Percentiles rank a stretch among this genome's conserved stretches.
Evolutionary conservation across 2,797 vertebrate genomes (phyloP).

Genomic region (Liasis olivaceus): DNA sequence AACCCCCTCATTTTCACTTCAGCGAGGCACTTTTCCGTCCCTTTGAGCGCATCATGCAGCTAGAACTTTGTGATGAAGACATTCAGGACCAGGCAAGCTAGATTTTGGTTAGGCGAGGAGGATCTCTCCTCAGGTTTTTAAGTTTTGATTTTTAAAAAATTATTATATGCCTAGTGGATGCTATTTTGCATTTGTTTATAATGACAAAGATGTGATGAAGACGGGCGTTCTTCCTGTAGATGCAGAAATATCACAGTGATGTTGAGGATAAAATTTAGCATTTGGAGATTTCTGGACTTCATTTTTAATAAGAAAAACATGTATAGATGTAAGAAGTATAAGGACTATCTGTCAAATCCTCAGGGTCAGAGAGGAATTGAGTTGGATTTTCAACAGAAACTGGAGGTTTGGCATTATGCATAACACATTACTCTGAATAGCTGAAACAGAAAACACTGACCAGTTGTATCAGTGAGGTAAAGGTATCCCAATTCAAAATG

Average conservation of each 20-base stretch:
- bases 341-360: too few relatives aligned
- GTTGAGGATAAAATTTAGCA: too few relatives aligned
- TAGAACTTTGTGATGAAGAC: conserved; percentile 95
- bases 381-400: too few relatives aligned
- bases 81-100: conserved; percentile 92
- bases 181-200: neutral
- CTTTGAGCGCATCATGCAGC: conserved; percentile 96
- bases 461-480: neutral
- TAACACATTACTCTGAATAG: neutral
- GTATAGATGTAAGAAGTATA: too few relatives aligned
- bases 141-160: neutral
- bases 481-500: neutral
- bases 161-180: neutral
- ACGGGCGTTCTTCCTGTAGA: too few relatives aligned
- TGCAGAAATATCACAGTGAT: too few relatives aligned
- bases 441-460: neutral
- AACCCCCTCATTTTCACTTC: conserved; percentile 93
- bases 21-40: conserved; percentile 95
- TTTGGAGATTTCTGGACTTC: too few relatives aligned
- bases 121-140: neutral
- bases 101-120: fast-evolving
- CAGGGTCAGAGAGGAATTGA: too few relatives aligned
- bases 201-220: too few relatives aligned
- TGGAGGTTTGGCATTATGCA: too few relatives aligned
- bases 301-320: too few relatives aligned